Evolutionary conservation across 2,888 invertebrate genomes (phyloP).

Genomic region (Galerucella calmariensis): DNA sequence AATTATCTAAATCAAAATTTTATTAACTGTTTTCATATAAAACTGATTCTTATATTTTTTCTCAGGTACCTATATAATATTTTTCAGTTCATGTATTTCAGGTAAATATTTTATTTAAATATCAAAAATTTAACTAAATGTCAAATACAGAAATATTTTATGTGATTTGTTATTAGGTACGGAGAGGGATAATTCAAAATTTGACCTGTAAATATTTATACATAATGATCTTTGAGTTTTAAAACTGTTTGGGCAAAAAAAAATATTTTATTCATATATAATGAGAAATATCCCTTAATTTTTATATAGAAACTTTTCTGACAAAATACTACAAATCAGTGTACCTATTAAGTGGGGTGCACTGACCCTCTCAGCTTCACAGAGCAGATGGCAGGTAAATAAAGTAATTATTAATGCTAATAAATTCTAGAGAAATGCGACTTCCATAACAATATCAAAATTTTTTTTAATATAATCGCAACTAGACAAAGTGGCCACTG

Average conservation of each 20-base stretch:
- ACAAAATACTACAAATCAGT: conserved; percentile 2
- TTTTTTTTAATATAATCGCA: too few species aligned
- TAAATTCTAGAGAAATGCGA: background rate
- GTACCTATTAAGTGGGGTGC: conserved; percentile 4
- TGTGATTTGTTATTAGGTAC: background rate
- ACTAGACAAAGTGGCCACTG: too few species aligned
- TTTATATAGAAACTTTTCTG: background rate
- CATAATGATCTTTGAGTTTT: background rate
- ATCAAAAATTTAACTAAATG: background rate
- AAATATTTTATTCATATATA: background rate
- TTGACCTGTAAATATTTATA: conserved; percentile 25
- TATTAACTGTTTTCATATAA: background rate
- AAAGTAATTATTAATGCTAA: background rate
- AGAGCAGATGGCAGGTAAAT: conserved; percentile 5
- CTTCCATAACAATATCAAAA: too few species aligned
- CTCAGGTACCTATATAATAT: background rate
- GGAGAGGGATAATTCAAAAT: conserved; percentile 9
- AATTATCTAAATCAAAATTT: conserved; percentile 8
- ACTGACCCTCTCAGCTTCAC: background rate
- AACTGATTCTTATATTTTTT: background rate
- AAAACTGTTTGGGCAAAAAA: conserved; percentile 2
- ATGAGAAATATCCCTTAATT: background rate
- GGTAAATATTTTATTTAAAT: background rate
- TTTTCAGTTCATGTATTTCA: background rate
- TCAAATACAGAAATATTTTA: background rate